phyloP scores from a whole-genome alignment of 2,888 invertebrate species.

The Crioceris asparagi region DNA sequence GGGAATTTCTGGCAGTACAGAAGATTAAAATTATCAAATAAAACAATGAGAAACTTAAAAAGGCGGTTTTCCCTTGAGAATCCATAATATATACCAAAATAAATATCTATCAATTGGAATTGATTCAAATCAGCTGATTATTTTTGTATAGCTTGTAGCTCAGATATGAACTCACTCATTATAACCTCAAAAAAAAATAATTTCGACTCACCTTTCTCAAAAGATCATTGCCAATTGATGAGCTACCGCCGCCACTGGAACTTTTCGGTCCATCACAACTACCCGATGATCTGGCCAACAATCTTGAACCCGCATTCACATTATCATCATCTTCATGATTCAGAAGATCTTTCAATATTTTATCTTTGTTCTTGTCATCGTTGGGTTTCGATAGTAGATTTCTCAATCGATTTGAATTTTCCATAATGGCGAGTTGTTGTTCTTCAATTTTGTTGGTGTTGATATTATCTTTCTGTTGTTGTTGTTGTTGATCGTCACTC shows the following conservation, averaged over 20 bases:
- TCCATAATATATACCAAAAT: too few relatives aligned
- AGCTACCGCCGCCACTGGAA: constrained; percentile 18
- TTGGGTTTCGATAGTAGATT: constrained; percentile 41
- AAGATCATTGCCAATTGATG: constrained; percentile 43
- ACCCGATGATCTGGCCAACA: constrained; percentile 33
- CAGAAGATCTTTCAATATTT: constrained; percentile 50
- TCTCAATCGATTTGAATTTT: constrained; percentile 42
- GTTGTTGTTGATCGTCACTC: constrained; percentile 41
- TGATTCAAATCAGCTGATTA: too few relatives aligned
- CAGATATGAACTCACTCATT: too few relatives aligned
- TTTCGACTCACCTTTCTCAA: constrained; percentile 47
- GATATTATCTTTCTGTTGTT: constrained; percentile 40
- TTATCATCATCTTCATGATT: constrained; percentile 56
- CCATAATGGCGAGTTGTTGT: constrained; percentile 30
- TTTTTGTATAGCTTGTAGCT: too few relatives aligned
- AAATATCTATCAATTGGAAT: too few relatives aligned
- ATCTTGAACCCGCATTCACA: constrained; percentile 39
- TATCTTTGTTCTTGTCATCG: constrained; percentile 39
- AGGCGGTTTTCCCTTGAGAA: too few relatives aligned
- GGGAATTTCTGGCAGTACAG: too few relatives aligned
- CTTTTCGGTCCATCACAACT: constrained; percentile 33
- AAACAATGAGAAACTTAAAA: too few relatives aligned
- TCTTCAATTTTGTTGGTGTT: constrained; percentile 39
- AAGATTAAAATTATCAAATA: too few relatives aligned
- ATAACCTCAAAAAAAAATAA: not conserved